These are phyloP conservation scores for Hydropsyche tenuis DNA, from an alignment of 1,140 invertebrate genomes.

Conservation along the genomic window DNA sequence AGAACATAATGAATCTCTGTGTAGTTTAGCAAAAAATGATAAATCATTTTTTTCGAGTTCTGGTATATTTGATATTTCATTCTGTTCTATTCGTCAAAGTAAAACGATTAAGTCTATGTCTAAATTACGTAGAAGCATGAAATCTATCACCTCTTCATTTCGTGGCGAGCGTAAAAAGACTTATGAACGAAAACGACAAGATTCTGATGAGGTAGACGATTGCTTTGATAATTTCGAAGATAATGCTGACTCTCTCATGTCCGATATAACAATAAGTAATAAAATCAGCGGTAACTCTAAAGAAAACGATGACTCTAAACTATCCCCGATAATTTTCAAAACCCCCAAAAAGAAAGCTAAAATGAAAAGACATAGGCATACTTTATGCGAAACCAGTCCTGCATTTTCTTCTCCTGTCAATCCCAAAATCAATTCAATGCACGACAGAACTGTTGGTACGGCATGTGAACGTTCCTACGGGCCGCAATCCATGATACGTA, in stretches of 20 bases:
- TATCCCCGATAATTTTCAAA: conserved; percentile 53
- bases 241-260: too few relatives aligned
- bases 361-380: conserved; percentile 26
- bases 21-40: conserved; percentile 54
- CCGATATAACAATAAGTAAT: conserved; percentile 49
- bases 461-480: conserved; percentile 27
- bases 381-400: conserved; percentile 13
- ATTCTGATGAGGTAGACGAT: conserved; percentile 18
- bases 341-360: conserved; percentile 39
- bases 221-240: background rate
- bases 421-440: background rate
- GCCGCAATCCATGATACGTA: conserved; percentile 36
- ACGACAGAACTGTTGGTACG: conserved; percentile 5
- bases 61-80: conserved; percentile 62
- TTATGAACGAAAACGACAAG: conserved; percentile 56
- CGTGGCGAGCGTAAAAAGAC: conserved; percentile 63
- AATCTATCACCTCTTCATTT: conserved; percentile 62
- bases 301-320: conserved; percentile 50
- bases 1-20: conserved; percentile 60
- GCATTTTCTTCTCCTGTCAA: conserved; percentile 17
- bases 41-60: conserved; percentile 53
- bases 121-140: conserved; percentile 60
- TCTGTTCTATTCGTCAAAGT: conserved; percentile 58
- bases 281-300: conserved; percentile 53
- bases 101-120: conserved; percentile 61